A percentile compares a stretch with the other conserved stretches of the same genome.
Conservation (phyloP, 1,140 invertebrate genomes). For the Trachymyrmex cornetzi region DNA sequence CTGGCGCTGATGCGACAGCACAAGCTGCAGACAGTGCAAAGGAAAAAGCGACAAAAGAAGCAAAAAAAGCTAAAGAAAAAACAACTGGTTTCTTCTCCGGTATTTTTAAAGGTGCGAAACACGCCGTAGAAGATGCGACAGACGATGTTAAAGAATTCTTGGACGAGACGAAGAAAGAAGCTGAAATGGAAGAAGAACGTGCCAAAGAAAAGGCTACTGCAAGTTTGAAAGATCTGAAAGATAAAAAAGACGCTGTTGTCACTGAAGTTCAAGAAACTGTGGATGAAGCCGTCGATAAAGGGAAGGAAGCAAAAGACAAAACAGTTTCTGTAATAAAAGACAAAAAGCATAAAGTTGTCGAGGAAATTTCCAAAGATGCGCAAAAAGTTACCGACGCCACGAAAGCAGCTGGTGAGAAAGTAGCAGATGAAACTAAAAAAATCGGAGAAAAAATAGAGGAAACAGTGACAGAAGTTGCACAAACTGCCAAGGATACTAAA, state of each 20-base stretch:
- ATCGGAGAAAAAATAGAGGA: not conserved
- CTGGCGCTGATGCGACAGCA: constrained; percentile 60
- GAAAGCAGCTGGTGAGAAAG: constrained; percentile 42
- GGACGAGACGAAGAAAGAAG: constrained; percentile 66
- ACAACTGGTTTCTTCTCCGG: constrained; percentile 64
- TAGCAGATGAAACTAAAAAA: not conserved
- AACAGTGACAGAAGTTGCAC: not conserved
- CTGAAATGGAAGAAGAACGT: constrained; percentile 41
- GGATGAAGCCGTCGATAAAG: not conserved
- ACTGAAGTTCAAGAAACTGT: not conserved
- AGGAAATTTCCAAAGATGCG: constrained; percentile 45
- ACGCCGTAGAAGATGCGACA: constrained; percentile 78
- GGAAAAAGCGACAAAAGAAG: constrained; percentile 74
- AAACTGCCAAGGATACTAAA: constrained; percentile 36
- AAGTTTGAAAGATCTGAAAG: constrained; percentile 7
- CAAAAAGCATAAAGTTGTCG: constrained; percentile 49
- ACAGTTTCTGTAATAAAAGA: constrained; percentile 57
- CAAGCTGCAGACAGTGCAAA: constrained; percentile 68
- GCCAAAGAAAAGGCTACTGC: not conserved
- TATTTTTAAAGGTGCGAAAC: constrained; percentile 69
- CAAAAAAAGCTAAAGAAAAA: constrained; percentile 44
- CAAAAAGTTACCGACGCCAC: constrained; percentile 30
- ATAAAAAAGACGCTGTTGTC: constrained; percentile 38
- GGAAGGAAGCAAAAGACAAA: constrained; percentile 65
- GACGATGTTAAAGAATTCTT: constrained; percentile 75